Evolutionary conservation across 2,888 invertebrate species (phyloP), one percentile per base, ranked within the genome.

Genomic region (Drosophila fungiperda): DNA sequence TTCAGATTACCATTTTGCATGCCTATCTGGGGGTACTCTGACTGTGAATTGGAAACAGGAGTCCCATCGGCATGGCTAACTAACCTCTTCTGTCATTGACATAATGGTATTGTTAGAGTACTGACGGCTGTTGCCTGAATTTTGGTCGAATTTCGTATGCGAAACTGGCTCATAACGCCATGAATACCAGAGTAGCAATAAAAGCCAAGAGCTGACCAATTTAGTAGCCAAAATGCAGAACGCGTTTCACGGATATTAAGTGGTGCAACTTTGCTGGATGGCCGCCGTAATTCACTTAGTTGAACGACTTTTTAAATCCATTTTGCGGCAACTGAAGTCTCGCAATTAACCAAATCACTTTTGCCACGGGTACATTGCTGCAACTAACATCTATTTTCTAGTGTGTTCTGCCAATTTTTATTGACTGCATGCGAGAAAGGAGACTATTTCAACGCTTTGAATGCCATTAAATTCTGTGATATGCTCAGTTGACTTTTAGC

Each of bases 351-450:
- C 29, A 23, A 45, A 48, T 38, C 45, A 61, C 53, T 62, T 59
- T 55, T 38, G n/a, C 62, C 36, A n/a, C 42, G 55, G 53, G 17
- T 17, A 40, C 36, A 36, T 36, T 58, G 42, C 49, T 61, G 42
- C 60, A 29, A 58, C 53, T 49, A 52, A 33, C 50, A 76, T 76
- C 59, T 69, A 68, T 72, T 61, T 75, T 67, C 63, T 55, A 73
- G 75, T 78, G 80, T 80, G 78, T 82, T 80, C 76, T 70, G 73
- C 75, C 82, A 86, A 88, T 88, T 88, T 84, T 84, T 82, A 77
- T 86, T 76, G 26, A 15, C 33, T n/a, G 26, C 8, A 17, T 33
- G 49, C 15, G 9, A 23, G 50, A 33, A 26, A 42, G 29, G 29
- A 29, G n/a, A 11, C 32, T 45, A 52, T n/a, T 17, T 49, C 2